Base-by-base conservation (phyloP, 2,113 vertebrate genomes). In the Phylloscopus trochilus region DNA sequence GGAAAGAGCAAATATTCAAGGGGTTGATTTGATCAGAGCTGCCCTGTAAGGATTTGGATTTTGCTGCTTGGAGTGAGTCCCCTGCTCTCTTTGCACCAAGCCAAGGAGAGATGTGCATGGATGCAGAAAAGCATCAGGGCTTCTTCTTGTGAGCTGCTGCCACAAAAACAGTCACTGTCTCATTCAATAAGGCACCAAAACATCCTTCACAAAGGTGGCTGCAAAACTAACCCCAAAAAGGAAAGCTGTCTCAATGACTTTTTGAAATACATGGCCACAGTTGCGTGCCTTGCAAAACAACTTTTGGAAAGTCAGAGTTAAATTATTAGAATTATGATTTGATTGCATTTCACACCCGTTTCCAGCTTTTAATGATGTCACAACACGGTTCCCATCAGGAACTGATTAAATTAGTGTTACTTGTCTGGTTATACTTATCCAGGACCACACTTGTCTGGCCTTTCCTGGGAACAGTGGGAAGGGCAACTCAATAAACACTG, bases 401-500 rank as follows among this genome's bases (percentile, higher is more conserved):
- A 43, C 15, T 70, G 27, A 83, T 55, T 11, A 15, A 37, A 31
- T 66, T 26, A 59, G 43, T 19, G 3, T 59, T 47, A 27, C 51
- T 67, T 76, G 75, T 51, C 51, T 53, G 87, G 24, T 68, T 47
- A 3, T 13, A 19, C n/a, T 56, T 26, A 37, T 55, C 26, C 30
- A 80, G 64, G 63, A 52, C n/a, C 33, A 22, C 0, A 0, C 21
- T 83, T 1, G 0, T 17, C 12, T 43, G 56, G 52, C 58, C 46
- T 73, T 76, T 77, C 26, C 55, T 49, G n/a, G 28, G 35, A 81
- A 20, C 28, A 4, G 10, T 39, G 66, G 43, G 49, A 79, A 63
- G 52, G 88, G n/a, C 77, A 76, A 10, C 69, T 62, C 43, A 9
- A 30, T 6, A 43, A 44, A 21, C 15, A 11, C 26, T 79, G 30